Evolutionary conservation across 2,797 vertebrate genomes (phyloP).

Genomic region (Alauda arvensis): DNA sequence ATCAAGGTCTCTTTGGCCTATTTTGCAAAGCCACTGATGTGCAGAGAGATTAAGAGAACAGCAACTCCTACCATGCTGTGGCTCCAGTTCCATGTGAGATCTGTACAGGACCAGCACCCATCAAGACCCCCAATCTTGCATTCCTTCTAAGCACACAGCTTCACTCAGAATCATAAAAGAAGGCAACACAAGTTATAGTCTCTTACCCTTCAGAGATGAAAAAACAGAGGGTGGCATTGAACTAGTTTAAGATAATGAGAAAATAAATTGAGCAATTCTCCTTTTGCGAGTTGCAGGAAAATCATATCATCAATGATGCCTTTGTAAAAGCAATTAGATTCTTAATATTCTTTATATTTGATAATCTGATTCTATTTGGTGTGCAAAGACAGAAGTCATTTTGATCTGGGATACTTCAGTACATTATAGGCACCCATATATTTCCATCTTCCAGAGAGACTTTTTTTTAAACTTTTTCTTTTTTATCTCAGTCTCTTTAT

Average conservation of each 20-base stretch:
- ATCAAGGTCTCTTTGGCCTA: not conserved
- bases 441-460: not conserved
- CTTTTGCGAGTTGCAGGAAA: not conserved
- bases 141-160: not conserved
- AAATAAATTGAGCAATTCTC: constrained; percentile 24
- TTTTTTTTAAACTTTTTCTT: not conserved
- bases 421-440: not conserved
- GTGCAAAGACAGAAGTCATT: not conserved
- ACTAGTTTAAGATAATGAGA: not conserved
- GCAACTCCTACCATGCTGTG: not conserved
- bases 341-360: not conserved
- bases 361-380: constrained; percentile 15
- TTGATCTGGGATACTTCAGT: not conserved
- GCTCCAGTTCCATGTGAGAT: not conserved
- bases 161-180: not conserved
- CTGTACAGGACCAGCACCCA: not conserved
- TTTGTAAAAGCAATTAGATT: constrained; percentile 11
- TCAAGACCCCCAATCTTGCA: rapidly evolving
- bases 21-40: not conserved
- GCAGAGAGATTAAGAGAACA: not conserved
- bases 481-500: not conserved
- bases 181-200: not conserved
- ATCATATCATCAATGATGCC: not conserved
- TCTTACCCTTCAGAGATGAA: not conserved
- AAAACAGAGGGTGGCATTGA: not conserved